A percentile compares a stretch with the other conserved stretches of the same genome.
Conservation (phyloP, 1,140 invertebrate genomes). For the roundworm (Caenorhabditis elegans) region WBcel235 BX284602.5:6829001-6829500, state of each 20-base stretch:
- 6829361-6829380: constrained; percentile 31
- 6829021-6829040: neutral
- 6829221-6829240: neutral
- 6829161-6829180: neutral
- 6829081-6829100: neutral
- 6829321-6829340: constrained; percentile 4
- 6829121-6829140: neutral
- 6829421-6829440: constrained; percentile 25
- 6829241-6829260: neutral
- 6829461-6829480: constrained; percentile 22
- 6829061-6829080: neutral
- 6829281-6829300: neutral
- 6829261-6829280: neutral
- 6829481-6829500: constrained; percentile 5
- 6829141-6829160: neutral
- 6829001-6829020: neutral
- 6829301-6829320: neutral
- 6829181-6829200: constrained; percentile 9
- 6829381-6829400: constrained; percentile 19
- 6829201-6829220: neutral
- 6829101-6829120: neutral
- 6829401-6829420: constrained; percentile 26
- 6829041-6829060: constrained; percentile 26
- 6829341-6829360: constrained; percentile 24
- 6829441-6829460: constrained; percentile 11